These are phyloP conservation scores for Agonopterix heracliana DNA, from an alignment of 2,888 invertebrate genomes.

Conservation along the genomic window DNA sequence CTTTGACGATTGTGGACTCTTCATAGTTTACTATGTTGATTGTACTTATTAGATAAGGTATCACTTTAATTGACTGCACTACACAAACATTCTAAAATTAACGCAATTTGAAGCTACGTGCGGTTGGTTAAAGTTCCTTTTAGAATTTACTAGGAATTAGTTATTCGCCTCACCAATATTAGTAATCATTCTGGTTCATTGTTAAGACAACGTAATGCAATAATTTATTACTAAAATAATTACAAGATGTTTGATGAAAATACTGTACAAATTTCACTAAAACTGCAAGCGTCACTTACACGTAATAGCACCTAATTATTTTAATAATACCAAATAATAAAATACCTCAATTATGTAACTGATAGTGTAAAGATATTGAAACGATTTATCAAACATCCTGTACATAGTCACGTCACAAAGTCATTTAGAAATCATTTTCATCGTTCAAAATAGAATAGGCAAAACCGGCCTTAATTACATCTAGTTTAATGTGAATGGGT, in stretches of 20 bases:
- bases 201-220: constrained; percentile 37
- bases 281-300: constrained; percentile 25
- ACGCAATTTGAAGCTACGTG: constrained; percentile 12
- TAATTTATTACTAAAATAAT: constrained; percentile 35
- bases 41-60: constrained; percentile 63
- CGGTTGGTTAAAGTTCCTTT: constrained; percentile 52
- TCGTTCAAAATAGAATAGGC: constrained; percentile 64
- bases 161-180: constrained; percentile 56
- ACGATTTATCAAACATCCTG: constrained; percentile 64
- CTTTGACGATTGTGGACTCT: constrained; percentile 75
- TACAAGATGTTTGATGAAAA: constrained; percentile 65
- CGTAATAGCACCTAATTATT: constrained; percentile 29
- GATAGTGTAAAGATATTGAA: constrained; percentile 37
- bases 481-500: constrained; percentile 41
- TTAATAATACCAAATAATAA: constrained; percentile 28
- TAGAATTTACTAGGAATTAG: constrained; percentile 69
- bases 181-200: constrained; percentile 45
- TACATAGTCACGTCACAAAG: constrained; percentile 40
- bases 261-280: constrained; percentile 20
- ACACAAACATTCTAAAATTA: not conserved
- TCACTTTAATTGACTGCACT: constrained; percentile 40
- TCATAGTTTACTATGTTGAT: constrained; percentile 65
- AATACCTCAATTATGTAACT: constrained; percentile 25
- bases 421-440: constrained; percentile 41
- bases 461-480: constrained; percentile 66